These are phyloP conservation scores for Triplophysa tibetana DNA, from an alignment of 2,113 vertebrate species.

Conservation along the genomic window DNA sequence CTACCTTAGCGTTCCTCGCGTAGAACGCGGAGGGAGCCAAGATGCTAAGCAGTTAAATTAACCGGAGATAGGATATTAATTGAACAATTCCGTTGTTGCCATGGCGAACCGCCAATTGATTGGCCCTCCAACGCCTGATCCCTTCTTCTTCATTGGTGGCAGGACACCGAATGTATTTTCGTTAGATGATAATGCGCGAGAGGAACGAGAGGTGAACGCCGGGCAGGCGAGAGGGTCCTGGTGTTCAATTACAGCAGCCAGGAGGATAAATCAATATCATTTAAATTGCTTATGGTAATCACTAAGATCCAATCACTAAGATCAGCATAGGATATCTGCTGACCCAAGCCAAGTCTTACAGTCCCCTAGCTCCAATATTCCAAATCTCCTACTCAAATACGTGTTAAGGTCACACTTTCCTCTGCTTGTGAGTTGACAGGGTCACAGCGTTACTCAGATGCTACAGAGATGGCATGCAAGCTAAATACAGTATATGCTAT, in stretches of 20 bases:
- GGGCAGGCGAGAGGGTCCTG: conserved; percentile 52
- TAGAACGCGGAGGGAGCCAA: conserved; percentile 70
- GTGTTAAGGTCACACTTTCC: conserved; percentile 78
- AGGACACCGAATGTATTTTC: conserved; percentile 12
- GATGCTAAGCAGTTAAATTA: conserved; percentile 80
- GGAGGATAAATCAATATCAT: conserved; percentile 95
- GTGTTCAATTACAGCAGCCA: conserved; percentile 92
- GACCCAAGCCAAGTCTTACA: conserved; percentile 79
- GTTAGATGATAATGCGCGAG: conserved; percentile 28
- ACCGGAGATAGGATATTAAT: conserved; percentile 81
- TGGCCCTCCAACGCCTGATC: conserved; percentile 53
- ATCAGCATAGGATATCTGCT: conserved; percentile 95
- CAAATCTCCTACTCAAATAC: conserved; percentile 78
- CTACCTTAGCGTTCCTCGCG: conserved; percentile 27
- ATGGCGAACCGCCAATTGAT: conserved; percentile 89
- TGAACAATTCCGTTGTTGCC: conserved; percentile 89
- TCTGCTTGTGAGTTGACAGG: conserved; percentile 13
- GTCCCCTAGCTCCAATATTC: conserved; percentile 43
- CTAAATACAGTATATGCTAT: too few species aligned
- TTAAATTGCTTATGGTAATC: conserved; percentile 99
- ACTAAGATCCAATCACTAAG: conserved; percentile 85
- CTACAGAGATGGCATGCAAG: too few species aligned
- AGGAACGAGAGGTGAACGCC: conserved; percentile 5
- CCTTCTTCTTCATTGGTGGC: conserved; percentile 48
- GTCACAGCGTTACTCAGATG: background rate